These are phyloP conservation scores for Lepus americanus DNA, from an alignment of 2,113 vertebrate species.

Conservation along the genomic window DNA sequence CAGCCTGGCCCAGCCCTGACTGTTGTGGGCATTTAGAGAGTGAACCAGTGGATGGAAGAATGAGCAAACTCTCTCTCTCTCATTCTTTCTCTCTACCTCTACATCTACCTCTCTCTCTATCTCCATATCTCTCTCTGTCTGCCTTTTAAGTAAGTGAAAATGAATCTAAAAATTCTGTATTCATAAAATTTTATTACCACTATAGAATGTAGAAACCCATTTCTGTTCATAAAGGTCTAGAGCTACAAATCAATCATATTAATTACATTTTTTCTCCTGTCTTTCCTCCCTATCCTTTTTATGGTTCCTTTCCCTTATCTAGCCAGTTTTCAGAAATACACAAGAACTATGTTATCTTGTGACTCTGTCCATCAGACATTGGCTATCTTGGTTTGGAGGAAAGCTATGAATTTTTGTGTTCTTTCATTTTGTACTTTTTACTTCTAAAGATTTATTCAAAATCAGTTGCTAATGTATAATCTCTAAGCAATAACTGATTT, in stretches of 20 bases:
- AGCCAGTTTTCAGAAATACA: constrained; percentile 39
- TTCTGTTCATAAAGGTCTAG: background rate
- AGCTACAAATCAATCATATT: background rate
- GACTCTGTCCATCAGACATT: background rate
- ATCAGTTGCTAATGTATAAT: background rate
- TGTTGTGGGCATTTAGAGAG: too few relatives aligned
- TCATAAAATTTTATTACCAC: background rate
- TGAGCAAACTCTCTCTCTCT: too few relatives aligned
- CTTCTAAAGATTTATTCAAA: background rate
- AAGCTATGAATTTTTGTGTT: background rate
- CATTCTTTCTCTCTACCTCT: too few relatives aligned
- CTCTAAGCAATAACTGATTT: constrained; percentile 17
- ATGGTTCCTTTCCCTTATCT: background rate
- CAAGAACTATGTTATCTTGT: background rate
- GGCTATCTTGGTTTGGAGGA: constrained; percentile 12
- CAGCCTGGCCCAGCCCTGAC: too few relatives aligned
- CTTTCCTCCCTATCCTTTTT: background rate
- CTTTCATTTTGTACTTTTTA: background rate
- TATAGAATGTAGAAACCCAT: background rate
- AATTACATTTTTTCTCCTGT: background rate
- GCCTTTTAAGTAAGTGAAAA: too few relatives aligned
- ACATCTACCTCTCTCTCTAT: too few relatives aligned
- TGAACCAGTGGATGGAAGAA: too few relatives aligned
- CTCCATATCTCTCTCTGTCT: too few relatives aligned
- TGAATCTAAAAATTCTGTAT: background rate